Evolutionary conservation across 2,113 vertebrate genomes (phyloP).

Genomic region (Herpetotheres cachinnans): DNA sequence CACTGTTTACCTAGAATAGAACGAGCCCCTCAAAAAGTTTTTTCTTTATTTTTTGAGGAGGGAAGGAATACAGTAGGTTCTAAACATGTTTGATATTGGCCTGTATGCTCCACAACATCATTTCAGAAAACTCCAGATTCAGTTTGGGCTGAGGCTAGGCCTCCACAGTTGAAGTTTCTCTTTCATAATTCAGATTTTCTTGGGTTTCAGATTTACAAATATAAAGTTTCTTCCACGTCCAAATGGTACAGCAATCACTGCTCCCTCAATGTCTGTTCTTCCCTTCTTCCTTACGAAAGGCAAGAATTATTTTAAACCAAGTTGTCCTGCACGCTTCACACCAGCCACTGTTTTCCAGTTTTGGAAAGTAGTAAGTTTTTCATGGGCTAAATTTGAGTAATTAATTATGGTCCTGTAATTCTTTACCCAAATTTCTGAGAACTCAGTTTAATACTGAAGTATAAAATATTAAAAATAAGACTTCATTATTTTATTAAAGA

Average conservation of each 20-base stretch:
- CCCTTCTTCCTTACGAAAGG: not conserved
- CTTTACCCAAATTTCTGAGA: not conserved
- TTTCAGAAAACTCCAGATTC: conserved; percentile 1
- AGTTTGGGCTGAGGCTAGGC: not conserved
- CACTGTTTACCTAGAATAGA: not conserved
- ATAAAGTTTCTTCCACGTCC: not conserved
- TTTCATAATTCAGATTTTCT: not conserved
- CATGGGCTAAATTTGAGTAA: not conserved
- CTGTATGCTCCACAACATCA: not conserved
- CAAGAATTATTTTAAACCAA: not conserved
- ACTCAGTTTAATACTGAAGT: not conserved
- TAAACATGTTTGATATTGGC: not conserved
- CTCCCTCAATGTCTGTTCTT: not conserved
- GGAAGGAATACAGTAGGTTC: not conserved
- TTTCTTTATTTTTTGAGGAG: not conserved
- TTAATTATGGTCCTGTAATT: not conserved
- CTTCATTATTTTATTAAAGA: not conserved
- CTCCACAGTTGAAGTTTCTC: not conserved
- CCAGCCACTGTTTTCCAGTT: not conserved
- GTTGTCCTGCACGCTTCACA: not conserved
- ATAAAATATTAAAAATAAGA: not conserved
- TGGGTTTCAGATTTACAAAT: not conserved
- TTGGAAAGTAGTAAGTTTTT: not conserved
- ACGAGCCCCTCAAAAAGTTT: not conserved
- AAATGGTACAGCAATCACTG: not conserved